Evolutionary conservation across 2,113 vertebrate species (phyloP).

Genomic region (Lepus americanus): DNA sequence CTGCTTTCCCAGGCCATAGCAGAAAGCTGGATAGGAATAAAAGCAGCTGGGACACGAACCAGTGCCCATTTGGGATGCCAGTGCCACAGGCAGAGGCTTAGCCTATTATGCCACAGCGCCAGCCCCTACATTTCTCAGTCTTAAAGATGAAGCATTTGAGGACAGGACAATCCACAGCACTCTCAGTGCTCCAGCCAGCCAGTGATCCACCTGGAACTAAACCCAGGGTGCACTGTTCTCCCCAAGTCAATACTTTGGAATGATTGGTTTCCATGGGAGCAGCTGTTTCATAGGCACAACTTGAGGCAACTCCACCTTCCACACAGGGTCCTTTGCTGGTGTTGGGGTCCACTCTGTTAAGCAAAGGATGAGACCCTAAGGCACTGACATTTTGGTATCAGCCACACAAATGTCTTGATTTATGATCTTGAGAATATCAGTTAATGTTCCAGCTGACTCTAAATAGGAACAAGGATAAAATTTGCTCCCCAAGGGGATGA

Average conservation of each 20-base stretch:
- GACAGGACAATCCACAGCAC: not conserved
- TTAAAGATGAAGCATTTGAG: not conserved
- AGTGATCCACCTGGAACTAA: not conserved
- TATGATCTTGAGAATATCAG: constrained; percentile 55
- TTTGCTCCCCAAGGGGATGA: not conserved
- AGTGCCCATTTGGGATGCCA: no score
- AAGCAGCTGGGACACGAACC: no score
- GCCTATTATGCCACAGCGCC: no score
- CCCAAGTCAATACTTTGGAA: not conserved
- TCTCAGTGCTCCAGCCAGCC: not conserved
- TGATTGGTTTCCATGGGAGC: not conserved
- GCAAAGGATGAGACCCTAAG: not conserved
- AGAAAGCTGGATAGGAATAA: no score
- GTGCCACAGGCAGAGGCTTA: no score
- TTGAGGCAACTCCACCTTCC: not conserved
- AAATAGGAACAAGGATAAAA: constrained; percentile 52
- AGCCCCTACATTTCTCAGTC: no score
- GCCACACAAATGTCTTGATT: constrained; percentile 8
- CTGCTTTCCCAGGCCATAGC: no score
- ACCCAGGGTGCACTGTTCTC: not conserved
- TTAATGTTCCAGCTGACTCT: constrained; percentile 6
- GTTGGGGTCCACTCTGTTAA: not conserved
- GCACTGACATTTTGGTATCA: not conserved
- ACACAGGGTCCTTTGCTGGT: rapidly evolving
- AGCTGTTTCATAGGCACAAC: not conserved